Evolutionary conservation across 2,888 invertebrate species (phyloP).

Genomic region (Adelphocoris suturalis): DNA sequence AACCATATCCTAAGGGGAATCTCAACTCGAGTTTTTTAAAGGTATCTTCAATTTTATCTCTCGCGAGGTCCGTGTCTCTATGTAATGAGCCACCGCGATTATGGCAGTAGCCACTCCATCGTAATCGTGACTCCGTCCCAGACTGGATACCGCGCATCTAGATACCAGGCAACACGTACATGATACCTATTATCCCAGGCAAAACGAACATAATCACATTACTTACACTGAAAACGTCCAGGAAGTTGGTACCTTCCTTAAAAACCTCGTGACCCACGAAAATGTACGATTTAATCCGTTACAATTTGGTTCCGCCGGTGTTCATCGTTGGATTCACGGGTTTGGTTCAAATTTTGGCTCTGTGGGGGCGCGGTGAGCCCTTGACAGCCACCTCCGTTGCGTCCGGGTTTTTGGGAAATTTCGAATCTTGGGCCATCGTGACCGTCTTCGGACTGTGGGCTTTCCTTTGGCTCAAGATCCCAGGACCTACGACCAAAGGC

Average conservation of each 20-base stretch:
- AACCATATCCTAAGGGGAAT: background rate
- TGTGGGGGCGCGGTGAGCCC: slow-evolving; percentile 76
- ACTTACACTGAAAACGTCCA: no score
- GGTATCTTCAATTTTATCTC: background rate
- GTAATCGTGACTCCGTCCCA: background rate
- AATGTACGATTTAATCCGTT: slow-evolving; percentile 75
- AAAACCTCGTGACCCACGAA: background rate
- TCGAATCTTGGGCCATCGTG: slow-evolving; percentile 77
- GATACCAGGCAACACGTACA: background rate
- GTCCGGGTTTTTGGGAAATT: slow-evolving; percentile 76
- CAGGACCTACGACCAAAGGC: slow-evolving; percentile 78
- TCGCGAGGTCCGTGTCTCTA: background rate
- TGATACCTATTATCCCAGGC: background rate
- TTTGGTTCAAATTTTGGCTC: slow-evolving; percentile 77
- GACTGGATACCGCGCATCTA: background rate
- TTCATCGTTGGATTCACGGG: slow-evolving; percentile 78
- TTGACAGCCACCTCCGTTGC: slow-evolving; percentile 74
- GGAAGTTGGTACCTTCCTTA: background rate
- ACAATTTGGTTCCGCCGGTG: slow-evolving; percentile 77
- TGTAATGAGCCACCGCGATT: background rate
- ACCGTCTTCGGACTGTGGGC: slow-evolving; percentile 78
- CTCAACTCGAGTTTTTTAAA: background rate
- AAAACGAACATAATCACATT: background rate
- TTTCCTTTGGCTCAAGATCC: slow-evolving; percentile 78
- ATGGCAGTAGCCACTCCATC: background rate